Conservation (phyloP, 2,797 vertebrate species). For the Meda fulgida region DNA sequence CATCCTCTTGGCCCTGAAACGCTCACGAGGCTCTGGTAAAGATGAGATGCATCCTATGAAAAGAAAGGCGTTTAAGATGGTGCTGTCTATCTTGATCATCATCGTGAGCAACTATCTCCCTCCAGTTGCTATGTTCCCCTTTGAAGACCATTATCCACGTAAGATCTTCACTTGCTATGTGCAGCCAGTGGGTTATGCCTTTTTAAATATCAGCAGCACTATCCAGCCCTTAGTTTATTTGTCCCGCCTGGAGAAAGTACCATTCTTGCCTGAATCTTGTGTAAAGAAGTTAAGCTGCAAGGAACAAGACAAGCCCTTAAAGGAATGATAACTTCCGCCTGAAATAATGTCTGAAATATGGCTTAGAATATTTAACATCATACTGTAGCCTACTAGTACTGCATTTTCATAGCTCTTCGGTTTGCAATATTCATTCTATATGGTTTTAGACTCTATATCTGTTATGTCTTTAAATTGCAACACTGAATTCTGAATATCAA, state of each 20-base stretch:
- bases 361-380: neutral
- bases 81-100: constrained; percentile 76
- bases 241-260: constrained; percentile 74
- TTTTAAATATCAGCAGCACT: constrained; percentile 81
- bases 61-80: constrained; percentile 79
- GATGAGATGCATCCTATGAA: constrained; percentile 84
- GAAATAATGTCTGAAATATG: neutral
- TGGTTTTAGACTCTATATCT: neutral
- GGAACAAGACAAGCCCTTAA: constrained; percentile 33
- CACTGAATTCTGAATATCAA: neutral
- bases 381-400: neutral
- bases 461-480: neutral
- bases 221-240: constrained; percentile 79
- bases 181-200: constrained; percentile 75
- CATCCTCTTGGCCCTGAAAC: constrained; percentile 78
- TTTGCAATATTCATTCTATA: neutral
- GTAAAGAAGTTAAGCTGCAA: constrained; percentile 60
- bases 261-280: constrained; percentile 68
- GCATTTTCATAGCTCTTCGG: neutral
- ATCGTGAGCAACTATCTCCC: constrained; percentile 79
- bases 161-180: constrained; percentile 77
- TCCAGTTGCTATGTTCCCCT: constrained; percentile 76
- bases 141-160: constrained; percentile 73
- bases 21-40: constrained; percentile 70
- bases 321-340: neutral